Evolutionary conservation across 2,888 invertebrate genomes (phyloP).

Genomic region (Achlya flavicornis): DNA sequence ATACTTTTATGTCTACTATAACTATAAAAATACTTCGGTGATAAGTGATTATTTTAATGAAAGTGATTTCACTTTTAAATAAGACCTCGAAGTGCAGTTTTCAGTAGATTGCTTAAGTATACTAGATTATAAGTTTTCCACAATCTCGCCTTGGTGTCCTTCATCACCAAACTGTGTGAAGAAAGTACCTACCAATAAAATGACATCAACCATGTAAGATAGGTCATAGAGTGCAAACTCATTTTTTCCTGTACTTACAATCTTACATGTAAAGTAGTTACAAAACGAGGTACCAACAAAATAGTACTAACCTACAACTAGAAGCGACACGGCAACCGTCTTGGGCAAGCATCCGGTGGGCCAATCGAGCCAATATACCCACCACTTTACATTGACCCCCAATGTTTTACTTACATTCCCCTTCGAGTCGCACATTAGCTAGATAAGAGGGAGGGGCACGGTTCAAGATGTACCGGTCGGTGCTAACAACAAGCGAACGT

Average conservation of each 20-base stretch:
- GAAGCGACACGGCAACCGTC: conserved; percentile 58
- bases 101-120: too few relatives aligned
- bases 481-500: conserved; percentile 63
- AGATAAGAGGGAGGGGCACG: conserved; percentile 38
- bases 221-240: not conserved
- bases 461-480: conserved; percentile 54
- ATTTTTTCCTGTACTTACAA: not conserved
- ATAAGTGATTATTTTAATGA: not conserved
- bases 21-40: not conserved
- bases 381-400: conserved; percentile 56
- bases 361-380: conserved; percentile 78
- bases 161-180: too few relatives aligned
- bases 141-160: too few relatives aligned
- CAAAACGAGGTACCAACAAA: conserved; percentile 25
- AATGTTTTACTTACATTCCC: conserved; percentile 33
- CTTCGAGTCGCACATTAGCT: conserved; percentile 23
- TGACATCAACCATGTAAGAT: not conserved
- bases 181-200: too few relatives aligned
- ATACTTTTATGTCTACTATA: not conserved
- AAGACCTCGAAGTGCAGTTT: too few relatives aligned
- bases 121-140: too few relatives aligned
- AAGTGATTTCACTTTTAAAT: not conserved
- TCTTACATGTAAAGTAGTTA: conserved; percentile 33
- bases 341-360: conserved; percentile 78
- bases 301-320: conserved; percentile 31